Evolutionary conservation across 2,888 invertebrate species (phyloP).

Genomic region (Fabriciana adippe): DNA sequence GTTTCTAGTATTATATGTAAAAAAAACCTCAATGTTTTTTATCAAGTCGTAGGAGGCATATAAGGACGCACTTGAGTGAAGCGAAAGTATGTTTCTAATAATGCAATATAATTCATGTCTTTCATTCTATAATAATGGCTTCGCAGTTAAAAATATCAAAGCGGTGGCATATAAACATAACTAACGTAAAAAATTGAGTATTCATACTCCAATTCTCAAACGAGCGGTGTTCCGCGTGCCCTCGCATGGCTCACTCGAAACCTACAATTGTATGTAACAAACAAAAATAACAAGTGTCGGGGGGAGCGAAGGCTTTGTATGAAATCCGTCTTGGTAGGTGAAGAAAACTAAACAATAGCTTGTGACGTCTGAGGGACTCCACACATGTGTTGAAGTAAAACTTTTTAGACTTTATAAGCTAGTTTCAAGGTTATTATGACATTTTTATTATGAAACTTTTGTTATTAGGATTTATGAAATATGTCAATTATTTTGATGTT

Average conservation of each 20-base stretch:
- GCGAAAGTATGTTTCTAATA: too few relatives aligned
- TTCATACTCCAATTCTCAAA: constrained; percentile 54
- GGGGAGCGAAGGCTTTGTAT: constrained; percentile 75
- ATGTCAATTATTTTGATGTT: too few relatives aligned
- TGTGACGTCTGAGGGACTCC: constrained; percentile 56
- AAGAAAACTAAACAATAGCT: constrained; percentile 79
- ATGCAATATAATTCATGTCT: too few relatives aligned
- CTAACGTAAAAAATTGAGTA: constrained; percentile 23
- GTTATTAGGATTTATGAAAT: too few relatives aligned
- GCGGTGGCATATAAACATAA: constrained; percentile 23
- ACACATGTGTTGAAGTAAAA: constrained; percentile 4
- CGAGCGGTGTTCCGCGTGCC: constrained; percentile 62
- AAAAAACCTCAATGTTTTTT: too few relatives aligned
- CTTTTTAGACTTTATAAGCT: background rate
- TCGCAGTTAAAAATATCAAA: constrained; percentile 8
- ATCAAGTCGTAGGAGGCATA: too few relatives aligned
- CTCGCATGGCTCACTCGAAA: constrained; percentile 68
- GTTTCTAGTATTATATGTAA: too few relatives aligned
- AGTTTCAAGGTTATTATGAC: too few relatives aligned
- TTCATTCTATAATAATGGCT: background rate
- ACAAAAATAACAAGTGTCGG: constrained; percentile 73
- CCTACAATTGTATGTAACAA: constrained; percentile 79
- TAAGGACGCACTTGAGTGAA: too few relatives aligned
- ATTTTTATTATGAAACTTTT: too few relatives aligned
- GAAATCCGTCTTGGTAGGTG: constrained; percentile 74